Base-by-base conservation (phyloP, 2,888 invertebrate genomes). In the Ennomos quercinarius region DNA sequence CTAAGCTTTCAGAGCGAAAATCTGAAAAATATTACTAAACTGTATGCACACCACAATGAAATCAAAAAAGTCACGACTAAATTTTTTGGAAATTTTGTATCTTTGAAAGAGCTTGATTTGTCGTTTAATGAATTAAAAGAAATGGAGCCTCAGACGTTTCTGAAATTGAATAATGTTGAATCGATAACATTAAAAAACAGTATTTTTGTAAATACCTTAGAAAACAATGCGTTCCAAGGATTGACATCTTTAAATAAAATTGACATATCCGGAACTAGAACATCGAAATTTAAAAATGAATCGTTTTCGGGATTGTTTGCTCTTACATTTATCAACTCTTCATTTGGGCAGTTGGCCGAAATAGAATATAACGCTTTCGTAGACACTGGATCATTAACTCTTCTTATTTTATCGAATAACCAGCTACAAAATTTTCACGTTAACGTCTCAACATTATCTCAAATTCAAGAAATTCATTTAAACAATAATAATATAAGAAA, bases 321-420 rank as follows among this genome's bases (percentile, higher is more conserved):
- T 12, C 49, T 69, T 0, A 56, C 38, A 9, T 13, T 53, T 37
- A 10, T 72, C 1, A 68, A 72, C 50, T 54, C 63, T 10, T 61
- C 72, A 37, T 60, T 40, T 55, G 64, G 72, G 12, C 61, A 68
- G 40, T 57, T 72, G 50, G 12, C 54, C 0, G 47, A 27, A 34
- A 55, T 72, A 40, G 63, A 49, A 39, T 65, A 60, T 50, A 65
- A 67, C 47, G 51, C 64, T 3, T 68, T 70, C 50, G 38, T 55
- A 34, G 49, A 58, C 10, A 58, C 64, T 35, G 67, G 63, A 2
- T 61, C 57, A 9, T 40, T 71, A 45, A 56, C 63, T 55, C 47
- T 51, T 50, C 45, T 73, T n/a, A 64, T 59, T 37, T 45, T 70
- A 4, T 71, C 70, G 8, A 48, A 68, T 46, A 73, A 73, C 34